Base-by-base conservation (phyloP, 2,888 invertebrate species). In the Plebejus melissa region DNA sequence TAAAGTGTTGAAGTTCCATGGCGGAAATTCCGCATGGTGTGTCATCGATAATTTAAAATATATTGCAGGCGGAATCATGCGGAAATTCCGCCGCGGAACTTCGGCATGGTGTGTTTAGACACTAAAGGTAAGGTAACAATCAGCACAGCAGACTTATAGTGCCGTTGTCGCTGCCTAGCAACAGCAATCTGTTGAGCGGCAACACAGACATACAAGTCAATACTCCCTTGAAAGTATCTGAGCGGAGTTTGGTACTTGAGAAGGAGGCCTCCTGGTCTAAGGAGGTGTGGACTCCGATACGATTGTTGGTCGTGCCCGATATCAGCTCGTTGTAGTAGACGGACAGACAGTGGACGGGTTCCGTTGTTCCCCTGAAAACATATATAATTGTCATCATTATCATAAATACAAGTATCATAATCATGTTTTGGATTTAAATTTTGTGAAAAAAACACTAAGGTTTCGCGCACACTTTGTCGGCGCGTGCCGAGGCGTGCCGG, bases 131-230 rank as follows among this genome's bases (percentile, higher is more conserved):
- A 54, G 57, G 75, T 75, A 75, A 70, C 38, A 75, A 76, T 94
- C 94, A 97, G 94, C 98, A 98, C 69, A 98, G 91, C 77, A 98
- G 91, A 79, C 95, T 96, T 80, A 98, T 97, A 80, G 95, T 96
- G 28, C 99, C 99, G 82, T 97, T 98, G 85, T 99, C 99, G 69
- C 98, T 97, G 13, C 99, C 99, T 38, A 99, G 93, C 36, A 99
- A 92, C 76, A 99, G 93, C 76, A 98, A 94, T 83, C 98, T 95
- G 89, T 99, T 99, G 5, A 98, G 92, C 2, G 99, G 98, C 80
- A 99, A 90, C 69, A 98, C 95, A 0, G 97, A 95, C 96, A 99
- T 96, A 70, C 98, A 96, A 11, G 99, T 98, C 16, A 99, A 94
- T 9, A 98, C 96, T 6, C 99, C 99, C 83, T 96, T 97, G 87